Percentiles rank a stretch among this genome's conserved stretches.
phyloP scores from a whole-genome alignment of 2,888 invertebrate species.

The Serrognathus titanus region DNA sequence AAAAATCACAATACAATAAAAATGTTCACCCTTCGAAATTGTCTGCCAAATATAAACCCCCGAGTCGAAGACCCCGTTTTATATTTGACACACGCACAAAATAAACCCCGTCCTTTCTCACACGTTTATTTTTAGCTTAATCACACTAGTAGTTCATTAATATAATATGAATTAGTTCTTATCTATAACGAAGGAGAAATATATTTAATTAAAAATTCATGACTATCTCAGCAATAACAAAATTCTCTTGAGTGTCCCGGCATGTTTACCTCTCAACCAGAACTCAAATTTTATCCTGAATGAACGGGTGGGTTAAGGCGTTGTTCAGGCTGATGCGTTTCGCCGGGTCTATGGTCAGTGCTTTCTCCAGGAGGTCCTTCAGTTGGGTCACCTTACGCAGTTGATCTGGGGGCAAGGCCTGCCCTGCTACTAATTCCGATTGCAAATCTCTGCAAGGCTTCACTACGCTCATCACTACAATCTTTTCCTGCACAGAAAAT shows the following conservation, averaged over 20 bases:
- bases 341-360: constrained; percentile 86
- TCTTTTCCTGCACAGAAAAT: constrained; percentile 73
- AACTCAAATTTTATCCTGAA: constrained; percentile 82
- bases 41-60: constrained; percentile 20
- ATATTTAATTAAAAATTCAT: constrained; percentile 14
- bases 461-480: constrained; percentile 91
- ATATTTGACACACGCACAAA: constrained; percentile 22
- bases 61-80: constrained; percentile 5
- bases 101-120: constrained; percentile 10
- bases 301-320: constrained; percentile 91
- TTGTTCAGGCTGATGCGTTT: constrained; percentile 93
- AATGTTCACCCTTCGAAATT: constrained; percentile 2
- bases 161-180: not conserved
- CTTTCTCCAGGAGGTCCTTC: constrained; percentile 87
- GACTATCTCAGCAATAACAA: constrained; percentile 13
- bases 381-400: constrained; percentile 88
- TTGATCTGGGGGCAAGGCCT: constrained; percentile 83
- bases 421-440: constrained; percentile 83
- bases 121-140: constrained; percentile 12
- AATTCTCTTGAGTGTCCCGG: constrained; percentile 26
- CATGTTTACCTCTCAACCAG: constrained; percentile 33
- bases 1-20: constrained; percentile 27
- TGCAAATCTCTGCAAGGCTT: constrained; percentile 82
- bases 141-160: constrained; percentile 11
- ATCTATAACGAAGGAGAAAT: constrained; percentile 3